These are phyloP conservation scores for Knipowitschia caucasica DNA, from an alignment of 2,797 vertebrate genomes.

Conservation along the genomic window DNA sequence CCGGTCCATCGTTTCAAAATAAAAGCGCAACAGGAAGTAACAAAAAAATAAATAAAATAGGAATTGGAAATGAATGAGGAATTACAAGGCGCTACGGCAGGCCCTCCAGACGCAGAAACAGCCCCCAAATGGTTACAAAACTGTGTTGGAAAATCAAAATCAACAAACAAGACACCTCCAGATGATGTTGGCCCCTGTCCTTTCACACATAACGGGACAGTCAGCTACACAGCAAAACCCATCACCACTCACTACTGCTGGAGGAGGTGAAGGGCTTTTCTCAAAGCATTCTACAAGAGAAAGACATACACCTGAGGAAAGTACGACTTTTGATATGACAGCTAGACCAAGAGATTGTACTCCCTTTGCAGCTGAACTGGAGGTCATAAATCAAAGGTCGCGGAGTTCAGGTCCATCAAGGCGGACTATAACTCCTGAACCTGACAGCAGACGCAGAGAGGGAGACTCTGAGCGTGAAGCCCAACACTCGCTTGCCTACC, in stretches of 20 bases:
- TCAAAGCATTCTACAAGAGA: background rate
- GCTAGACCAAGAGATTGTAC: background rate
- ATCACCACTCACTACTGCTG: background rate
- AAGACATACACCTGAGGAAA: background rate
- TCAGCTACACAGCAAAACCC: background rate
- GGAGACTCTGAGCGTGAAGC: background rate
- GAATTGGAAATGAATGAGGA: background rate
- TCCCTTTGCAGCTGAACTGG: background rate
- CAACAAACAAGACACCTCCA: background rate
- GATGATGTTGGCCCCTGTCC: background rate
- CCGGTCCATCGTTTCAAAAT: background rate
- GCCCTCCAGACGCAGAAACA: background rate
- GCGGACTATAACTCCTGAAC: background rate
- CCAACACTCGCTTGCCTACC: background rate
- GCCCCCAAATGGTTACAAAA: background rate
- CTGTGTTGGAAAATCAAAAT: background rate
- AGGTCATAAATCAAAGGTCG: background rate
- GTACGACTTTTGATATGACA: background rate
- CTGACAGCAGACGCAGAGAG: constrained; percentile 1
- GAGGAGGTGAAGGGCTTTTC: background rate
- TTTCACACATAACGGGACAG: background rate
- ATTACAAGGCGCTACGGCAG: background rate
- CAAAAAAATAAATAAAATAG: background rate
- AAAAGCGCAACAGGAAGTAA: background rate
- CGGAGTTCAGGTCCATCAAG: background rate